A percentile compares a stretch with the other conserved stretches of the same genome.
Evolutionary conservation across 2,888 invertebrate species (phyloP).

Genomic region (Sinopyrophorus schimmeli): DNA sequence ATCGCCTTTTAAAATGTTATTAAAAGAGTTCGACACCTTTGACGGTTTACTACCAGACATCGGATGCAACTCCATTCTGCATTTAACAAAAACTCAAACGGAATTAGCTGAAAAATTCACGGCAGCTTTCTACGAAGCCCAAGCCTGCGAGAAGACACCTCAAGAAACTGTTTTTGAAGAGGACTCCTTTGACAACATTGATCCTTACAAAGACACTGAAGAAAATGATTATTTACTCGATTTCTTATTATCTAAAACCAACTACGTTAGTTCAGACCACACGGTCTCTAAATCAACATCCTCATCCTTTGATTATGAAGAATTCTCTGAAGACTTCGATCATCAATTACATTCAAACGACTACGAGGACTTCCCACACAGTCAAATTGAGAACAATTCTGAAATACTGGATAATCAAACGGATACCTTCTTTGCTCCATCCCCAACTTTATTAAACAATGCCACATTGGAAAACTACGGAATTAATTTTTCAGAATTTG

Average conservation of each 20-base stretch:
- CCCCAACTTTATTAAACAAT: constrained; percentile 28
- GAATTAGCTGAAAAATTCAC: constrained; percentile 55
- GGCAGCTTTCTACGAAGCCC: constrained; percentile 54
- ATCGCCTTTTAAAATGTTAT: constrained; percentile 12
- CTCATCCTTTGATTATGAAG: constrained; percentile 49
- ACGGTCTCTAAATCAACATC: constrained; percentile 36
- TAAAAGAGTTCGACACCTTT: constrained; percentile 16
- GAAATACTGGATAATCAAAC: no score
- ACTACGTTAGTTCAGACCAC: no score
- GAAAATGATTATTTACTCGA: constrained; percentile 30
- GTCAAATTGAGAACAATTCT: no score
- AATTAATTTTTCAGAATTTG: constrained; percentile 43
- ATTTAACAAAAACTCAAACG: constrained; percentile 43
- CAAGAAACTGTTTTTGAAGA: constrained; percentile 43
- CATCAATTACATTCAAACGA: no score
- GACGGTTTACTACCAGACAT: constrained; percentile 5
- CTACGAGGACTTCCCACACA: no score
- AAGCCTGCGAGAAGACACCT: constrained; percentile 32
- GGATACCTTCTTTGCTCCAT: constrained; percentile 42
- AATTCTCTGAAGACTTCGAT: constrained; percentile 47
- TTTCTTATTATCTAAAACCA: constrained; percentile 25
- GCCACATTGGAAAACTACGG: no score
- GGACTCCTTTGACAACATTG: constrained; percentile 34
- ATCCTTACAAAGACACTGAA: constrained; percentile 22
- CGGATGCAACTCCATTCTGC: constrained; percentile 6